phyloP scores from a whole-genome alignment of 2,797 vertebrate genomes.

The Lagothrix lagotricha region DNA sequence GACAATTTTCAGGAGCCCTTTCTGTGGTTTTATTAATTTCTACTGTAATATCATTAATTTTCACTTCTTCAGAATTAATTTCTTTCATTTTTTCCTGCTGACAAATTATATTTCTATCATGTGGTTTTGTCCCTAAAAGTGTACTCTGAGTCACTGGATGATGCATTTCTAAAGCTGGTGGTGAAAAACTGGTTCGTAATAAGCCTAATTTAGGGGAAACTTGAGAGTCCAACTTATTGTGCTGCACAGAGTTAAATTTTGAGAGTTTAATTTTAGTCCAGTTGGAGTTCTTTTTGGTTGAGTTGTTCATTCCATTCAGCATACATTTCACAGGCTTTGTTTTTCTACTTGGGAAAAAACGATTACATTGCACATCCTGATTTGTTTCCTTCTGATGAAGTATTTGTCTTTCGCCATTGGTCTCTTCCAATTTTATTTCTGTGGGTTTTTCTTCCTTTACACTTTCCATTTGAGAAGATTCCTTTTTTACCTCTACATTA shows the following conservation, averaged over 20 bases:
- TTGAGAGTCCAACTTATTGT: conserved; percentile 86
- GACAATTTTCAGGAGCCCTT: conserved; percentile 82
- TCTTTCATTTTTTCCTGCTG: conserved; percentile 78
- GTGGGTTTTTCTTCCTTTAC: conserved; percentile 74
- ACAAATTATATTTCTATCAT: conserved; percentile 66
- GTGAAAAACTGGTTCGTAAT: conserved; percentile 78
- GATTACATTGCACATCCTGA: conserved; percentile 88
- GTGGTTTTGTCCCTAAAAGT: conserved; percentile 65
- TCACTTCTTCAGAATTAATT: conserved; percentile 76
- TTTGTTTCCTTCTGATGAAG: conserved; percentile 79
- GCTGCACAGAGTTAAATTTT: conserved; percentile 93
- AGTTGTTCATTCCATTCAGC: conserved; percentile 92
- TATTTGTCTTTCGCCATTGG: conserved; percentile 55
- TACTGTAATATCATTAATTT: conserved; percentile 70
- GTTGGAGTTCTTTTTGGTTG: conserved; percentile 90
- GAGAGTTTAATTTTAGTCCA: conserved; percentile 98
- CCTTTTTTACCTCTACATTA: conserved; percentile 91
- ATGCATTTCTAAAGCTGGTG: conserved; percentile 79
- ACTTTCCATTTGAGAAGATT: conserved; percentile 82
- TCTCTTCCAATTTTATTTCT: conserved; percentile 73
- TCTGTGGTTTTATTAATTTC: conserved; percentile 72
- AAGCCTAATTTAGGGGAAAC: conserved; percentile 76
- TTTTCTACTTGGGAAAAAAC: conserved; percentile 96
- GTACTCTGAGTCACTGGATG: conserved; percentile 74
- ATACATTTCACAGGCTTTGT: conserved; percentile 92